These are phyloP conservation scores for Patella caerulea DNA, from an alignment of 2,888 invertebrate species.

Conservation along the genomic window DNA sequence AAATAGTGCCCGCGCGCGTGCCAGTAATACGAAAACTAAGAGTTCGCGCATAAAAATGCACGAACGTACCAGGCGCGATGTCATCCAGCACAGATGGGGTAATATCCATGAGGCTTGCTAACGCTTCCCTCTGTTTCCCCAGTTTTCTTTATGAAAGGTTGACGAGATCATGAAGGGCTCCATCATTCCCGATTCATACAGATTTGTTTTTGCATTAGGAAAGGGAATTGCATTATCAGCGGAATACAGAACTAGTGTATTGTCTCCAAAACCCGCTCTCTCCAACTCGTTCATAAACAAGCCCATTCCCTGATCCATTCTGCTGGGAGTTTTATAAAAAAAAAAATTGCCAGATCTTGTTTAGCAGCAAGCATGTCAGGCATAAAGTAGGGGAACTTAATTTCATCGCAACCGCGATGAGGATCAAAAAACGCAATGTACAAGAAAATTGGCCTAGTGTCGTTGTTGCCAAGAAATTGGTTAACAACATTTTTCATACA, in stretches of 20 bases:
- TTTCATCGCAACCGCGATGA: slow-evolving; percentile 83
- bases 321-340: slow-evolving; percentile 90
- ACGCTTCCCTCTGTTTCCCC: slow-evolving; percentile 79
- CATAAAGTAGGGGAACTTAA: slow-evolving; percentile 84
- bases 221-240: slow-evolving; percentile 95
- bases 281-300: slow-evolving; percentile 83
- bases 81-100: slow-evolving; percentile 86
- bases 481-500: slow-evolving; percentile 84
- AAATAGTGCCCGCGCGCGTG: too few species aligned
- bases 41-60: too few species aligned
- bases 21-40: too few species aligned
- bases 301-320: slow-evolving; percentile 90
- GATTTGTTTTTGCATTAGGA: slow-evolving; percentile 88
- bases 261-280: slow-evolving; percentile 78
- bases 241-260: slow-evolving; percentile 88
- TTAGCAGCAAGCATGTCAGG: slow-evolving; percentile 85
- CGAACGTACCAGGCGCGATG: too few species aligned
- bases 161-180: slow-evolving; percentile 87
- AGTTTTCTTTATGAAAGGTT: slow-evolving; percentile 76
- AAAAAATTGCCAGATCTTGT: slow-evolving; percentile 86
- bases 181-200: slow-evolving; percentile 86
- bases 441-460: slow-evolving; percentile 78
- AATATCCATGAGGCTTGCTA: slow-evolving; percentile 85
- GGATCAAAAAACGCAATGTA: slow-evolving; percentile 92
- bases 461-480: slow-evolving; percentile 77